A percentile compares a stretch with the other conserved stretches of the same genome.
Evolutionary conservation across 2,888 invertebrate species (phyloP).

Genomic region (Himalopsyche tibetana): DNA sequence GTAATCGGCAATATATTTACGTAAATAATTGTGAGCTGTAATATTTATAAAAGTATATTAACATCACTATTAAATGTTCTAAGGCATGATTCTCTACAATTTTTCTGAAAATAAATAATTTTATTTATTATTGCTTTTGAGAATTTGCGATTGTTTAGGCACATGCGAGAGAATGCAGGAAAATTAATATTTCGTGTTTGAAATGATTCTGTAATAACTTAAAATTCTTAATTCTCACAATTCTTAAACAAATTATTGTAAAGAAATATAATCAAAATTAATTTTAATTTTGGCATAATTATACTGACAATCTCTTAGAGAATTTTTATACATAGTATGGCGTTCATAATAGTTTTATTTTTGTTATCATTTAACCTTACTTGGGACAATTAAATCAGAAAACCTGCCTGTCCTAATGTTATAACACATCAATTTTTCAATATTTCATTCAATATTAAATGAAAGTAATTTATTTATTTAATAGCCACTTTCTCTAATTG

Average conservation of each 20-base stretch:
- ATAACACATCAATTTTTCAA: slow-evolving; percentile 13
- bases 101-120: slow-evolving; percentile 2
- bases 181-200: neutral
- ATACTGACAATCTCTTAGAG: too few relatives aligned
- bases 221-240: too few relatives aligned
- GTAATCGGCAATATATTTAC: neutral
- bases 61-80: neutral
- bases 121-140: slow-evolving; percentile 26
- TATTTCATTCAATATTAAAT: slow-evolving; percentile 1
- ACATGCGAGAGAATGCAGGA: slow-evolving; percentile 5
- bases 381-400: neutral
- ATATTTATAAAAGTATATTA: neutral
- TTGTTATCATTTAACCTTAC: too few relatives aligned
- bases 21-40: neutral
- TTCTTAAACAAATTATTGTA: too few relatives aligned
- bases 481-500: neutral
- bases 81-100: slow-evolving; percentile 16
- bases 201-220: too few relatives aligned
- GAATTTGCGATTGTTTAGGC: slow-evolving; percentile 19
- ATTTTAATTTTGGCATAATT: too few relatives aligned
- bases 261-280: too few relatives aligned
- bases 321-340: too few relatives aligned
- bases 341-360: too few relatives aligned
- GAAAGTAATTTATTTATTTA: neutral
- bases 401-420: neutral